phyloP scores from a whole-genome alignment of 2,888 invertebrate genomes.

The Oxycera nigricornis region DNA sequence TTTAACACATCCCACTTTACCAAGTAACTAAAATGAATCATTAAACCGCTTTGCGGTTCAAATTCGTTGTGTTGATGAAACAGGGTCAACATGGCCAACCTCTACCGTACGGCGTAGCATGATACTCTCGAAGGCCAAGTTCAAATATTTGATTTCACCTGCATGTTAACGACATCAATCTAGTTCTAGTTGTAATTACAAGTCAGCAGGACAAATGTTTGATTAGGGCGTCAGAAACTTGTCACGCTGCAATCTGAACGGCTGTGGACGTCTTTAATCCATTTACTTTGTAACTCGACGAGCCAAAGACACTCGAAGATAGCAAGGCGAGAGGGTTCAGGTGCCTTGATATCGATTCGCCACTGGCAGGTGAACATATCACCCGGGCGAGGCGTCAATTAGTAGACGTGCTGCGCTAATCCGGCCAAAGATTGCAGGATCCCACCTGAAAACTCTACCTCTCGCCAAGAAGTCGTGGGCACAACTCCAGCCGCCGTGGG shows the following conservation, averaged over 20 bases:
- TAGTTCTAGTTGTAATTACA: not conserved
- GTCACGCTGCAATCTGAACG: slow-evolving; percentile 1
- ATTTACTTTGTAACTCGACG: not conserved
- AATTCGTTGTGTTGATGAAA: no score
- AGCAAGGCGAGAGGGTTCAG: not conserved
- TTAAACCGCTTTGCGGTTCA: not conserved
- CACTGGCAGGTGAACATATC: not conserved
- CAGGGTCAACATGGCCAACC: not conserved
- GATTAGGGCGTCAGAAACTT: slow-evolving; percentile 11
- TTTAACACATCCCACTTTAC: no score
- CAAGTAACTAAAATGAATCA: not conserved
- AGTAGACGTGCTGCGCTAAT: slow-evolving; percentile 22
- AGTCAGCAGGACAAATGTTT: slow-evolving; percentile 16
- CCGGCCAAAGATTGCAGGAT: slow-evolving; percentile 6
- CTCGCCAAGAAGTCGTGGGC: not conserved
- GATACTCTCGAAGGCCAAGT: not conserved
- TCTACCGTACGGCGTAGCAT: not conserved
- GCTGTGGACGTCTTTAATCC: slow-evolving; percentile 5
- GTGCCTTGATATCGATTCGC: not conserved
- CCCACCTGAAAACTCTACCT: not conserved
- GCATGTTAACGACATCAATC: not conserved
- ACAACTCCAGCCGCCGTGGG: not conserved
- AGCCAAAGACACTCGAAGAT: not conserved
- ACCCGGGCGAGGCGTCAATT: slow-evolving; percentile 21
- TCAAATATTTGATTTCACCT: not conserved